phyloP scores from a whole-genome alignment of 2,113 vertebrate species.

The Odontesthes bonariensis region DNA sequence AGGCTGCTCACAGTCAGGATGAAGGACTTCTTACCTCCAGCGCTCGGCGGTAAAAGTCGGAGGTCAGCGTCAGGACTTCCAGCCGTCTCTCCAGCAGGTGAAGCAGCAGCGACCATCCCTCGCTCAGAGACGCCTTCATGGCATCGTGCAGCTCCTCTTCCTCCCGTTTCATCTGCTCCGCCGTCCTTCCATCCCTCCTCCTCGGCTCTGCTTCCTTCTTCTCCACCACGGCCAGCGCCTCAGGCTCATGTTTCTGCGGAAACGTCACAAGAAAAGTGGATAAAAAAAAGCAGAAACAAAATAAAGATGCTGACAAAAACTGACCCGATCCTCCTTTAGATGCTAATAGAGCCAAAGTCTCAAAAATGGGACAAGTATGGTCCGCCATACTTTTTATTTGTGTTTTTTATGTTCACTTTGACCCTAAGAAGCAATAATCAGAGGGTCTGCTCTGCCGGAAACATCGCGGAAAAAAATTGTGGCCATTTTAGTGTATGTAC shows the following conservation, averaged over 20 bases:
- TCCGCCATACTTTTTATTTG: too few species aligned
- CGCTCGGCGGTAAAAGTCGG: conserved; percentile 87
- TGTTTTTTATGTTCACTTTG: too few species aligned
- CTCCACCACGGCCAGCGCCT: conserved; percentile 83
- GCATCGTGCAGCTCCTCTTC: conserved; percentile 84
- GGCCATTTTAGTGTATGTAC: too few species aligned
- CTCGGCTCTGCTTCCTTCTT: conserved; percentile 78
- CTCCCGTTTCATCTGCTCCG: conserved; percentile 71
- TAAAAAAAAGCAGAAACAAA: too few species aligned
- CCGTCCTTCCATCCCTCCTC: conserved; percentile 69
- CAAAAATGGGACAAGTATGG: too few species aligned
- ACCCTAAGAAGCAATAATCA: too few species aligned
- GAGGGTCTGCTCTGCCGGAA: too few species aligned
- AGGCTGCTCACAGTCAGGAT: too few species aligned
- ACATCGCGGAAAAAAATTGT: too few species aligned
- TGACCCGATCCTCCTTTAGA: too few species aligned
- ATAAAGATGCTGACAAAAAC: neutral
- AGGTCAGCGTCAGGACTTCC: conserved; percentile 84
- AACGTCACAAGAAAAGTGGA: neutral
- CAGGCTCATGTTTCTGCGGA: conserved; percentile 86
- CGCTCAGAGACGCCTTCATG: conserved; percentile 87
- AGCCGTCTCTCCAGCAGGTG: conserved; percentile 85
- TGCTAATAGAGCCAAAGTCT: too few species aligned
- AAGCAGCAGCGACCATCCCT: conserved; percentile 89
- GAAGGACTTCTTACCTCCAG: conserved; percentile 82